Conservation (phyloP, 2,888 invertebrate species). For the Caenorhabditis uteleia region DNA sequence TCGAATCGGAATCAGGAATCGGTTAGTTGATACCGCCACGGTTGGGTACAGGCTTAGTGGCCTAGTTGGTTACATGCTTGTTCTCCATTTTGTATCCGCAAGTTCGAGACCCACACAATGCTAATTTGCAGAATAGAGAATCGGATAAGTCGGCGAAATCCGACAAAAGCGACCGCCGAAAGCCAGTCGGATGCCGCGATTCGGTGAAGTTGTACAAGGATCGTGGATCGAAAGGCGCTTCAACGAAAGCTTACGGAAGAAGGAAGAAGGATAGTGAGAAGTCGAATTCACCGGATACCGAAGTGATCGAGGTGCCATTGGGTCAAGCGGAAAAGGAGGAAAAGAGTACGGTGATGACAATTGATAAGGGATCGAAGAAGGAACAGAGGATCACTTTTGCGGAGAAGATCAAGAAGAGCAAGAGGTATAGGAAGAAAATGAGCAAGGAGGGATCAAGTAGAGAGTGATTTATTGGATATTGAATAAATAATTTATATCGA, state of each 20-base stretch:
- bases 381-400: not conserved
- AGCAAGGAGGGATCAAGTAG: too few relatives aligned
- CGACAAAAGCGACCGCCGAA: not conserved
- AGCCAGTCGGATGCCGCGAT: not conserved
- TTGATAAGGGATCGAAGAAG: constrained; percentile 8
- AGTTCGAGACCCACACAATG: constrained; percentile 1
- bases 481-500: too few relatives aligned
- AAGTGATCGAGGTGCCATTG: not conserved
- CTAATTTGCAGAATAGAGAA: not conserved
- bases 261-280: too few relatives aligned
- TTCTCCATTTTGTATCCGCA: constrained; percentile 21
- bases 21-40: too few relatives aligned
- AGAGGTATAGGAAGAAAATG: constrained; percentile 4
- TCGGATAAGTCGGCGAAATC: not conserved
- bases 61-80: too few relatives aligned
- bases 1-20: too few relatives aligned
- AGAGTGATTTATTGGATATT: too few relatives aligned
- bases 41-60: too few relatives aligned
- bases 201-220: constrained; percentile 21
- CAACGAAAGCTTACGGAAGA: too few relatives aligned
- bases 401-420: constrained; percentile 3
- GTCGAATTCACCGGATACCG: not conserved
- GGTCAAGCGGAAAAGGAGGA: too few relatives aligned
- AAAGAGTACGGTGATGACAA: too few relatives aligned
- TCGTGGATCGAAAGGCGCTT: too few relatives aligned